Evolutionary conservation across 2,888 invertebrate genomes (phyloP).

Genomic region (Cryptocephalus moraei): DNA sequence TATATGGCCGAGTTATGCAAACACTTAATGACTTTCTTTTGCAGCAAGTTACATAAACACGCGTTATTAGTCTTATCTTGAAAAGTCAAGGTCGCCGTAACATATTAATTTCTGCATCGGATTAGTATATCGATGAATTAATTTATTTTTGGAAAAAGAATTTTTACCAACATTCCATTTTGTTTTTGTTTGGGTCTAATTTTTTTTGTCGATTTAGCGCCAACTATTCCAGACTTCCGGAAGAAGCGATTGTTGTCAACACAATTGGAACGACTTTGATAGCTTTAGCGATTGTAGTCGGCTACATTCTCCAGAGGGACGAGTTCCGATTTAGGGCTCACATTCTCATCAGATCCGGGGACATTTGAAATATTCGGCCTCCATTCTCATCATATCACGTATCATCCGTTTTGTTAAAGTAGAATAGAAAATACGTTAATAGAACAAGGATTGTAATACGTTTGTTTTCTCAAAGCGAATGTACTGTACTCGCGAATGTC

Average conservation of each 20-base stretch:
- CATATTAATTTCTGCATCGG: not conserved
- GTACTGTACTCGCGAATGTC: too few species aligned
- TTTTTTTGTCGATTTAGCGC: conserved; percentile 11
- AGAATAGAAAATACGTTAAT: too few species aligned
- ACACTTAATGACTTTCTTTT: conserved; percentile 9
- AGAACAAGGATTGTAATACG: too few species aligned
- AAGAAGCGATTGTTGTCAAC: conserved; percentile 61
- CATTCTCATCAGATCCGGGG: conserved; percentile 48
- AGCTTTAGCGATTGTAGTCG: conserved; percentile 53
- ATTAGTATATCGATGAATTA: too few species aligned
- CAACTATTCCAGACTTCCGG: conserved; percentile 46
- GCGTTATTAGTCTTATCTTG: not conserved
- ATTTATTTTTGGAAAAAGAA: too few species aligned
- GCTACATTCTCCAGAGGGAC: conserved; percentile 53
- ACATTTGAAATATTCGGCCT: conserved; percentile 34
- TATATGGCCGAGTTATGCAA: conserved; percentile 5
- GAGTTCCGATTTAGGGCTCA: conserved; percentile 44
- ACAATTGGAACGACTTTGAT: conserved; percentile 56
- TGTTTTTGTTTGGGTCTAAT: conserved; percentile 22
- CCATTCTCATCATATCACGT: too few species aligned
- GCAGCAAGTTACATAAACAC: conserved; percentile 8
- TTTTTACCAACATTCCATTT: conserved; percentile 6
- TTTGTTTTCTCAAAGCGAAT: too few species aligned
- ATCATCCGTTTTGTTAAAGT: too few species aligned
- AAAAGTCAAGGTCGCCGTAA: conserved; percentile 14